Evolutionary conservation across 2,797 vertebrate species (phyloP), one percentile per base, ranked within the genome.

Genomic region (Myripristis jacobus): DNA sequence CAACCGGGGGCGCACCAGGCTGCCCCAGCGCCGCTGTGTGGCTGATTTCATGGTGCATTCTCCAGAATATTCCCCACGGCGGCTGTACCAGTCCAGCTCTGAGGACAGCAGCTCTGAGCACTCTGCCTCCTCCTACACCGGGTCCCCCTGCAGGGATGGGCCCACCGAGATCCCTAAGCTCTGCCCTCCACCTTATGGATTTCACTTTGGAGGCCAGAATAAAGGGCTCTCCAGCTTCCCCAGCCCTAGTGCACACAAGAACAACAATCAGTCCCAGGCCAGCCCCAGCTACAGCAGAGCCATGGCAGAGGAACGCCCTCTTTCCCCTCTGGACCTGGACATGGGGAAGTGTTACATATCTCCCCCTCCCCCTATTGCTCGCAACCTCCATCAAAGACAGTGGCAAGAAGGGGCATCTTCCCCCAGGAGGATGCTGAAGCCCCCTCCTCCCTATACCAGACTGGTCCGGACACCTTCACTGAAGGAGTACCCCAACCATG

Each of bases 51-150:
- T 89, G 0, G 86, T 94, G 67, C 92, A 86, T 0, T 92, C 94
- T 16, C 92, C 94, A 0, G 93, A 94, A 63, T 94, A 91, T 79
- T 92, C 92, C 11, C 86, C 92, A 25, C 65, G 89, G 24, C 87
- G 85, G 0, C 84, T 89, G 48, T 95, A 93, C 81, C 94, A 93
- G 85, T 95, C 94, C 60, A 93, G 94, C 86, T 96, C 95, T 0
- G 96, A 96, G 73, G 96, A 96, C 91, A 96, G 95, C 85, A 94
- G 93, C 86, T 96, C 95, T 0, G 96, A 96, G 55, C 92, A 94
- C 74, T 96, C 96, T 1, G 94, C 94, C 73, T 89, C 94, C 69
- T 95, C 95, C 3, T 93, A 93, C 19, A 86, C 94, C 57, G 89
- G 94, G 54, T 95, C 94, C 0, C 92, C 92, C 10, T 79, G 91